These are phyloP conservation scores for Chrysodeixis includens DNA, from an alignment of 2,888 invertebrate genomes.

Conservation along the genomic window DNA sequence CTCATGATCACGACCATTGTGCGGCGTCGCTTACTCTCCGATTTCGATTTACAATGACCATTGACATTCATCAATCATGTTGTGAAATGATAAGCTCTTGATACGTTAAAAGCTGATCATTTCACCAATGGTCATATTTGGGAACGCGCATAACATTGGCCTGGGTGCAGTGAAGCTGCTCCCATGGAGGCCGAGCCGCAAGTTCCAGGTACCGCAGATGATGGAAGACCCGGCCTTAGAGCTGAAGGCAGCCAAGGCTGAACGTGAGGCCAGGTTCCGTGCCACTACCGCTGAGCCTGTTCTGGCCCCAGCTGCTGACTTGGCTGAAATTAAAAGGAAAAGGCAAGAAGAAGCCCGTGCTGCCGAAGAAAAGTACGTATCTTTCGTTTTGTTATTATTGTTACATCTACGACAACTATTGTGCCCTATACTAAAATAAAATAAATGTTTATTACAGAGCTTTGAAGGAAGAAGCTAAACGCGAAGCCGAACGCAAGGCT, in stretches of 20 bases:
- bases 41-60: slow-evolving; percentile 65
- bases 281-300: slow-evolving; percentile 86
- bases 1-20: slow-evolving; percentile 69
- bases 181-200: slow-evolving; percentile 91
- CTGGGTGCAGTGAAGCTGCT: slow-evolving; percentile 90
- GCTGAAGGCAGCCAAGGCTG: slow-evolving; percentile 90
- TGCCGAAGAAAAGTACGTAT: slow-evolving; percentile 89
- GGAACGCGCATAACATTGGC: slow-evolving; percentile 76
- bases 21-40: slow-evolving; percentile 73
- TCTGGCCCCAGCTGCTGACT: slow-evolving; percentile 85
- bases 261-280: slow-evolving; percentile 90
- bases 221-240: slow-evolving; percentile 90
- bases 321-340: slow-evolving; percentile 88
- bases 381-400: background rate
- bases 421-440: background rate
- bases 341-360: slow-evolving; percentile 91
- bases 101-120: slow-evolving; percentile 59
- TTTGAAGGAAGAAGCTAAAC: slow-evolving; percentile 87
- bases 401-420: too few species aligned
- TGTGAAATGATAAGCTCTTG: slow-evolving; percentile 64
- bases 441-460: slow-evolving; percentile 72
- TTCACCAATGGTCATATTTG: slow-evolving; percentile 72
- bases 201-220: slow-evolving; percentile 90
- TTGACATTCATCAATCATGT: slow-evolving; percentile 57
- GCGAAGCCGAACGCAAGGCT: slow-evolving; percentile 85